Conservation (phyloP, 2,113 vertebrate genomes). For the Neolamprologus devosi region DNA sequence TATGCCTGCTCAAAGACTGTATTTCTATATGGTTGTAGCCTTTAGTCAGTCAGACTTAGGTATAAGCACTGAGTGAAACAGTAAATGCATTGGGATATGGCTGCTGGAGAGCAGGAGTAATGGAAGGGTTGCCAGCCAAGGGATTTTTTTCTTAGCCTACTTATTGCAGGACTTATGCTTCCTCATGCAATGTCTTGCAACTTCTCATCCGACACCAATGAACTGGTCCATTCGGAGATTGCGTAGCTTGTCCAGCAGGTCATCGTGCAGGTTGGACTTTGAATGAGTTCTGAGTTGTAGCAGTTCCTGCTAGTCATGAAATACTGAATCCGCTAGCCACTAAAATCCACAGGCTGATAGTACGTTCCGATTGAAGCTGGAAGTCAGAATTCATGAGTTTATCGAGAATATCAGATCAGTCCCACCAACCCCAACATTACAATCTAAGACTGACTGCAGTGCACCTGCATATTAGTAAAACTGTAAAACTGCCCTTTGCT, state of each 20-base stretch:
- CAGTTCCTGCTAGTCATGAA: not conserved
- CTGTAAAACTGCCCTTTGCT: not conserved
- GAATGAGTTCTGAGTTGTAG: not conserved
- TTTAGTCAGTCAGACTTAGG: not conserved
- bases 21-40: not conserved
- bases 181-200: not conserved
- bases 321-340: not conserved
- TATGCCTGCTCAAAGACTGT: not conserved
- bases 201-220: not conserved
- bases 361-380: not conserved
- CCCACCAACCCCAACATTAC: not conserved
- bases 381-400: not conserved
- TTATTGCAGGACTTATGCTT: not conserved
- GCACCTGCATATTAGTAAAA: not conserved
- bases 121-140: not conserved
- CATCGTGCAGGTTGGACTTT: not conserved
- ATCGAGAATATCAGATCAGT: not conserved
- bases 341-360: not conserved
- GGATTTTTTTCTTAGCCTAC: not conserved
- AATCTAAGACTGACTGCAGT: not conserved
- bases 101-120: not conserved
- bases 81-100: not conserved
- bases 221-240: not conserved
- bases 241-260: not conserved
- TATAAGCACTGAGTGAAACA: not conserved